Conservation (phyloP, 1,140 invertebrate genomes). For the Cardiocondyla obscurior region DNA sequence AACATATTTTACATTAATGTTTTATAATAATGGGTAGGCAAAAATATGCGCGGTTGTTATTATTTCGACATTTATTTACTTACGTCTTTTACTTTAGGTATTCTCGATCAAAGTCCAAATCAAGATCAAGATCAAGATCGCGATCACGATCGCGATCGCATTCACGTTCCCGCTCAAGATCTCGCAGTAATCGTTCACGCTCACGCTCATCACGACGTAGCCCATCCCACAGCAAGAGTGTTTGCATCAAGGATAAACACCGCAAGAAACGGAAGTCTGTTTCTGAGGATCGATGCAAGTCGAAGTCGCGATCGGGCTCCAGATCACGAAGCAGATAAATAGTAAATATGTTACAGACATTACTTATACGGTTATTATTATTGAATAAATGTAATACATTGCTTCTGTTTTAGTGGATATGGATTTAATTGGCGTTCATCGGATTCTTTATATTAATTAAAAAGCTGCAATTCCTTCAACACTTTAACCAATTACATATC, state of each 20-base stretch:
- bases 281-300: conserved; percentile 82
- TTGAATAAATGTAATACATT: not conserved
- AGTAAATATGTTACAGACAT: conserved; percentile 57
- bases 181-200: conserved; percentile 79
- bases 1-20: not conserved
- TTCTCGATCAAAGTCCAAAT: conserved; percentile 81
- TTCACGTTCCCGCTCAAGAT: conserved; percentile 82
- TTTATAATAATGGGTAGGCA: conserved; percentile 27
- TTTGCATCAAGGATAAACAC: conserved; percentile 74
- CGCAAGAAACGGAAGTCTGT: conserved; percentile 84
- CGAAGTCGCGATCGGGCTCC: conserved; percentile 80
- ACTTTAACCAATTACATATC: not conserved
- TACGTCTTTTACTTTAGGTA: conserved; percentile 81
- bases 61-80: conserved; percentile 57
- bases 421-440: not conserved
- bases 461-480: not conserved
- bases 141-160: conserved; percentile 82
- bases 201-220: conserved; percentile 84
- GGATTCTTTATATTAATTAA: conserved; percentile 18
- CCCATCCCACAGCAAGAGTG: conserved; percentile 81
- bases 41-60: not conserved
- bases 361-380: not conserved
- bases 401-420: conserved; percentile 20
- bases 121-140: conserved; percentile 65
- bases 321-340: conserved; percentile 80